A percentile compares a stretch with the other conserved stretches of the same genome.
phyloP scores from a whole-genome alignment of 2,888 invertebrate genomes.

The Pammene aurita region DNA sequence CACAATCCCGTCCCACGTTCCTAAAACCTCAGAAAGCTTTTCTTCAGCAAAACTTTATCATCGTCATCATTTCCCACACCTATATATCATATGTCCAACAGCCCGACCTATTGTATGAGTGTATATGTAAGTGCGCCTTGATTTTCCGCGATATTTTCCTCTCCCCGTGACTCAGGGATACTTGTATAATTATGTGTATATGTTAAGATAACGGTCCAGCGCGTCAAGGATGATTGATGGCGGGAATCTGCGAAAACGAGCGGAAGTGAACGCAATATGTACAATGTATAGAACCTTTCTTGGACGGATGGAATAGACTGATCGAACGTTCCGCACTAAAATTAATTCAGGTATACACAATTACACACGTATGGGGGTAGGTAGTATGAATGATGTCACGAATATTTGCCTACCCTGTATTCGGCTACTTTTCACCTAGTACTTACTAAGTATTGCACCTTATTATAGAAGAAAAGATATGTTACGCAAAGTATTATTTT shows the following conservation, averaged over 20 bases:
- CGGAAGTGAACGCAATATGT: constrained; percentile 29
- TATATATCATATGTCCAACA: background rate
- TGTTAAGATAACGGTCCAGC: constrained; percentile 37
- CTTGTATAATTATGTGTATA: constrained; percentile 20
- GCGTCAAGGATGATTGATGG: constrained; percentile 58
- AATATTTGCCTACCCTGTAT: too few relatives aligned
- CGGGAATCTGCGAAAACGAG: constrained; percentile 18
- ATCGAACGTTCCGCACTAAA: background rate
- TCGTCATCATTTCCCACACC: background rate
- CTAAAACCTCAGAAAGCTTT: too few relatives aligned
- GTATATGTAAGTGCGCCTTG: background rate
- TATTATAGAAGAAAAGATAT: too few relatives aligned
- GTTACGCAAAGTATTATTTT: too few relatives aligned
- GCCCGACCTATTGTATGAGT: background rate
- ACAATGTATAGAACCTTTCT: background rate
- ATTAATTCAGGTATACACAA: background rate
- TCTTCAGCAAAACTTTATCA: too few relatives aligned
- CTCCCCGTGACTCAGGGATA: background rate
- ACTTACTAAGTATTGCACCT: too few relatives aligned
- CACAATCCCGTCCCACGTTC: too few relatives aligned
- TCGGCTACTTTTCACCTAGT: too few relatives aligned
- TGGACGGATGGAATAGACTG: background rate
- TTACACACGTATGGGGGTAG: too few relatives aligned
- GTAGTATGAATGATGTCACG: too few relatives aligned
- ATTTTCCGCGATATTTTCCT: constrained; percentile 9